phyloP scores from a whole-genome alignment of 1,140 invertebrate genomes.

The Helicoverpa zea region DNA sequence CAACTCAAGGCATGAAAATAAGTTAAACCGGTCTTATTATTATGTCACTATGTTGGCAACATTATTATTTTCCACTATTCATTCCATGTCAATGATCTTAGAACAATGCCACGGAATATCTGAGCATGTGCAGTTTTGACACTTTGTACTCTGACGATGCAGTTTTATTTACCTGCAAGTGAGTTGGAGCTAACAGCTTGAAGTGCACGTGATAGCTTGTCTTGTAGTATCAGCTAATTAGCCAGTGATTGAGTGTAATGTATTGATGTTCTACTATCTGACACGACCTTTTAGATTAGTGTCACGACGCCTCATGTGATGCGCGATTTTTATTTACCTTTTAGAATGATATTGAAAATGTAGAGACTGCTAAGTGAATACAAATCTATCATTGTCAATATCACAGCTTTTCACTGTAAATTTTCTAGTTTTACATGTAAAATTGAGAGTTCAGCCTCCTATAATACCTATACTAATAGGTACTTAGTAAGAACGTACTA shows the following conservation, averaged over 20 bases:
- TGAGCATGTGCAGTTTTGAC: constrained; percentile 26
- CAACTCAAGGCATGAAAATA: constrained; percentile 42
- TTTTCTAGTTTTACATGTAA: background rate
- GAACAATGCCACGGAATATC: constrained; percentile 30
- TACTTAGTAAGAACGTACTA: no score
- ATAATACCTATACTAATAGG: no score
- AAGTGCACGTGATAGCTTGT: constrained; percentile 15
- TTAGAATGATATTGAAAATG: constrained; percentile 14
- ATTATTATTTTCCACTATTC: constrained; percentile 53
- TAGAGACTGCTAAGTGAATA: background rate
- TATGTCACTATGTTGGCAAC: constrained; percentile 52
- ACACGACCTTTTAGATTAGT: constrained; percentile 22
- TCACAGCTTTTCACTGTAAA: background rate
- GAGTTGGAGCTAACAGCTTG: background rate
- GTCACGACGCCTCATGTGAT: constrained; percentile 2
- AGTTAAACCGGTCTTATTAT: constrained; percentile 50
- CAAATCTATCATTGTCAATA: background rate
- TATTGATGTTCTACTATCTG: constrained; percentile 28
- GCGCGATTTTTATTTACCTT: constrained; percentile 29
- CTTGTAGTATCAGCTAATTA: constrained; percentile 28
- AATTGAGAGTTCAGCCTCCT: background rate
- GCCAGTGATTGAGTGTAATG: constrained; percentile 4
- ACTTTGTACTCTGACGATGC: constrained; percentile 33
- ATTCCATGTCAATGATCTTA: constrained; percentile 56
- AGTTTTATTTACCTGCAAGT: constrained; percentile 14